Evolutionary conservation across 2,888 invertebrate genomes (phyloP).

Genomic region (Rhopalosiphum nymphaeae): DNA sequence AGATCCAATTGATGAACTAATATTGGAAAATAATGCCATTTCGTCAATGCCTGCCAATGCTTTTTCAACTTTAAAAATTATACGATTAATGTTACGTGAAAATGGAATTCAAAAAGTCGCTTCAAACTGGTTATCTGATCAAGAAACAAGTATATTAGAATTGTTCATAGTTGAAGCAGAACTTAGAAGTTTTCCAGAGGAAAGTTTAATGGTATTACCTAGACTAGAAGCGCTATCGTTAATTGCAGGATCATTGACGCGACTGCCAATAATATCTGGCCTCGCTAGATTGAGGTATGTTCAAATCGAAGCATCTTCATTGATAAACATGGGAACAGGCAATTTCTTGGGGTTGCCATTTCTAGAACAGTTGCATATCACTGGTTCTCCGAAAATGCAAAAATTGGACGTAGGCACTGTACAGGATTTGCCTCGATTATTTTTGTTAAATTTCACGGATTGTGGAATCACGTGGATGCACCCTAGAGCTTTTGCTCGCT

Average conservation of each 20-base stretch:
- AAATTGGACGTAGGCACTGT: slow-evolving; percentile 82
- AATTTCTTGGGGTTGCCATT: slow-evolving; percentile 77
- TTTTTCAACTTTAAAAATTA: slow-evolving; percentile 81
- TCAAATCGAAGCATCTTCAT: slow-evolving; percentile 77
- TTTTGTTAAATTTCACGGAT: slow-evolving; percentile 80
- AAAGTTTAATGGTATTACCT: slow-evolving; percentile 81
- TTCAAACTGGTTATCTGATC: slow-evolving; percentile 83
- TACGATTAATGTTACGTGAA: slow-evolving; percentile 85
- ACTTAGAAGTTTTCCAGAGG: slow-evolving; percentile 82
- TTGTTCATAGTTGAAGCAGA: slow-evolving; percentile 88
- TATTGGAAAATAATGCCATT: slow-evolving; percentile 88
- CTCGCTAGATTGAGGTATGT: slow-evolving; percentile 81
- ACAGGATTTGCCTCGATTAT: slow-evolving; percentile 78
- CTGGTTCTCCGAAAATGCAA: slow-evolving; percentile 76
- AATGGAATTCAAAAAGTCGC: slow-evolving; percentile 86
- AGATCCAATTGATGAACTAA: slow-evolving; percentile 85
- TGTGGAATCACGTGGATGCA: slow-evolving; percentile 84
- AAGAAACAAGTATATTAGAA: slow-evolving; percentile 84
- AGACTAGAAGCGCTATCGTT: slow-evolving; percentile 87
- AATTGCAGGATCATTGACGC: slow-evolving; percentile 81
- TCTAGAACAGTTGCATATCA: slow-evolving; percentile 82
- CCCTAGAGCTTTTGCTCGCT: slow-evolving; percentile 79
- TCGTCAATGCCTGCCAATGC: slow-evolving; percentile 87
- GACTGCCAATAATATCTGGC: slow-evolving; percentile 81
- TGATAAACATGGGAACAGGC: slow-evolving; percentile 78